Percentiles rank a stretch among this genome's conserved stretches.
These are phyloP conservation scores for Liasis olivaceus DNA, from an alignment of 2,797 vertebrate species.

Conservation along the genomic window DNA sequence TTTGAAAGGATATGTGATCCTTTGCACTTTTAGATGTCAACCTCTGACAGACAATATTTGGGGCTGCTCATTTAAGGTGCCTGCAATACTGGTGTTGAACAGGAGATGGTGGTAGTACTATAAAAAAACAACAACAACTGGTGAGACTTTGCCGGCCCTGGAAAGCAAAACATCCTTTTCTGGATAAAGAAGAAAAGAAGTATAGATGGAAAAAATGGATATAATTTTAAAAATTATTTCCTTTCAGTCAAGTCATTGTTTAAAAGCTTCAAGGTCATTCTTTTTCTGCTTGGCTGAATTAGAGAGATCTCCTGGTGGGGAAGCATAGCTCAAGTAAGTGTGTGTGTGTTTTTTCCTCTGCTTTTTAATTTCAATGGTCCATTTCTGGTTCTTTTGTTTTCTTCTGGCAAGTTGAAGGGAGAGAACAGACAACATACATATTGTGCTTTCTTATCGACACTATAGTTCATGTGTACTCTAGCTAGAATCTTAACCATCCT, in stretches of 20 bases:
- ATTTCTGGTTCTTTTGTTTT: neutral
- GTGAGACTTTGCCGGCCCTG: neutral
- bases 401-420: neutral
- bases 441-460: neutral
- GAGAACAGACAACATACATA: neutral
- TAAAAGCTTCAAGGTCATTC: neutral
- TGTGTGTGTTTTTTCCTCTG: neutral
- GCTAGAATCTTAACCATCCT: neutral
- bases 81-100: constrained; percentile 6
- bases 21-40: neutral
- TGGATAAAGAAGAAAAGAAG: neutral
- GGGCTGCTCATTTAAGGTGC: fast-evolving
- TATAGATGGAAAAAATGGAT: neutral
- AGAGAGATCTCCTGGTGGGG: neutral
- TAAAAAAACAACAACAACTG: constrained; percentile 3
- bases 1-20: fast-evolving
- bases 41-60: fast-evolving
- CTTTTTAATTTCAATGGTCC: neutral
- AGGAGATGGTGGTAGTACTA: constrained; percentile 59
- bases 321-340: too few species aligned
- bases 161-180: neutral
- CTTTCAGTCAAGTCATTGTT: neutral
- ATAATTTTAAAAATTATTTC: neutral
- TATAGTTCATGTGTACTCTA: neutral
- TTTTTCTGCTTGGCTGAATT: neutral